Percentiles rank a stretch among this genome's conserved stretches.
Conservation (phyloP, 2,797 vertebrate genomes). For the Schizothorax lantsangensis region DNA sequence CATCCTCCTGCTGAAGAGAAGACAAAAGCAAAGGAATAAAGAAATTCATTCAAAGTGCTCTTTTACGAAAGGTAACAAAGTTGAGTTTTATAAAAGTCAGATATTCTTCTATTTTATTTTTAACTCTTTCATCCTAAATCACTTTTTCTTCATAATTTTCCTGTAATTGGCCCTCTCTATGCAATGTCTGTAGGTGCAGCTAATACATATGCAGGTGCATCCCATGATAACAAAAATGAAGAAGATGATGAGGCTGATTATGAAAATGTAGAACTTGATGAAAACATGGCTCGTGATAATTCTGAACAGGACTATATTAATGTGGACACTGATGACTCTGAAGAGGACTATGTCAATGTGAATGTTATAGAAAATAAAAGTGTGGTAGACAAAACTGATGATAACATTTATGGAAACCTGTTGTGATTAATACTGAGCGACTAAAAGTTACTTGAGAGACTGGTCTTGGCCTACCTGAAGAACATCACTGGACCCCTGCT, state of each 20-base stretch:
- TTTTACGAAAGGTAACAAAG: not conserved
- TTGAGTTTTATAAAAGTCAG: not conserved
- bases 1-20: not conserved
- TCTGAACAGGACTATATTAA: not conserved
- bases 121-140: not conserved
- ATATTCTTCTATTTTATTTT: no score
- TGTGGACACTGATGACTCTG: not conserved
- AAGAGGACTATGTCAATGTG: not conserved
- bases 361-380: not conserved
- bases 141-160: not conserved
- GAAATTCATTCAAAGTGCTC: not conserved
- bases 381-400: not conserved
- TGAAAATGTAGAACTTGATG: conserved; percentile 5
- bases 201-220: not conserved
- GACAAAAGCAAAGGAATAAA: not conserved
- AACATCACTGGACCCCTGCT: no score
- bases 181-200: not conserved
- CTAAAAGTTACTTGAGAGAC: no score
- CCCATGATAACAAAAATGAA: not conserved
- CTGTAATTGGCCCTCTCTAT: not conserved
- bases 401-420: conserved; percentile 7
- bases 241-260: conserved; percentile 44
- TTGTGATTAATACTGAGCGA: not conserved
- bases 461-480: no score
- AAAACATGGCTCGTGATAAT: not conserved